A percentile compares a stretch with the other conserved stretches of the same genome.
Evolutionary conservation across 2,113 vertebrate genomes (phyloP).

Genomic region (Nesospiza acunhae): DNA sequence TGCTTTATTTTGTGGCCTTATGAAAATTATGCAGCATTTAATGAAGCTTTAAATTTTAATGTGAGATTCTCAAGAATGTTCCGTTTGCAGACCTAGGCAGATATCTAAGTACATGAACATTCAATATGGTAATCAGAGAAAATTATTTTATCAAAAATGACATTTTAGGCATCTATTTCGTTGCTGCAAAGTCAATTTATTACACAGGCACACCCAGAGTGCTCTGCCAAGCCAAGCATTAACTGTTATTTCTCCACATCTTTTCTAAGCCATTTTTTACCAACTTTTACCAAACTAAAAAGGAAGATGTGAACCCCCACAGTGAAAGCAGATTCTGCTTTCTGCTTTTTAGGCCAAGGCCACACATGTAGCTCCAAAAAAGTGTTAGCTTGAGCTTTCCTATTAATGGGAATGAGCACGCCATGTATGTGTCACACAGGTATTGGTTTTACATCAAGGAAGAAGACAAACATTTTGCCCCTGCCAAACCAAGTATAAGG

Average conservation of each 20-base stretch:
- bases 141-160: background rate
- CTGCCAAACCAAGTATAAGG: background rate
- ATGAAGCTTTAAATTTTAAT: conserved; percentile 32
- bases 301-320: background rate
- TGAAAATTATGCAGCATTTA: conserved; percentile 2
- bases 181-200: background rate
- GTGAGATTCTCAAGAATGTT: background rate
- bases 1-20: background rate
- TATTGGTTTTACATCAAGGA: background rate
- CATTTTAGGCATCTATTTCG: background rate
- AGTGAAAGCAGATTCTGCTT: background rate
- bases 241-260: background rate
- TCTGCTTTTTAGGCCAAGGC: background rate
- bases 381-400: background rate
- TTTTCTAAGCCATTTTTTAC: background rate
- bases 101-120: background rate
- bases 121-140: background rate
- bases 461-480: background rate
- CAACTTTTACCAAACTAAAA: background rate
- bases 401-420: background rate
- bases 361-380: background rate
- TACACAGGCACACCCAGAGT: background rate
- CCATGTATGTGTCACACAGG: background rate
- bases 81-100: background rate
- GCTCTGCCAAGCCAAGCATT: background rate